phyloP scores from a whole-genome alignment of 2,113 vertebrate species.

The Zosterops hypoxanthus region DNA sequence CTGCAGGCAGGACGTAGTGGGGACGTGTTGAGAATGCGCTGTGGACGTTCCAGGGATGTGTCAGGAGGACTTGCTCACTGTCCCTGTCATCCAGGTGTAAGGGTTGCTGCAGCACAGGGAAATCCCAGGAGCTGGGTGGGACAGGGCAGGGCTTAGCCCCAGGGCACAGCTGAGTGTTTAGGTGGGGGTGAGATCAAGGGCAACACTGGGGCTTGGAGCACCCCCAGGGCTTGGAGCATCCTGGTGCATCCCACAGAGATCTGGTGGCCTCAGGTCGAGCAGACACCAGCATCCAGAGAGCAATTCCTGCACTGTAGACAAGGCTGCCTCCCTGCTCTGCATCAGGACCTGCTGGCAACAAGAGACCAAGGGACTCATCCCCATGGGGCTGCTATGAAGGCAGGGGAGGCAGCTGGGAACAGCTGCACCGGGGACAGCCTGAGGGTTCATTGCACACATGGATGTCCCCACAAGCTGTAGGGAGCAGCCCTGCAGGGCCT shows the following conservation, averaged over 20 bases:
- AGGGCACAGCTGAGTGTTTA: not conserved
- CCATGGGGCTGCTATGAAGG: not conserved
- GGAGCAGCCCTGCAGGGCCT: not conserved
- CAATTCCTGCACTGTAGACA: not conserved
- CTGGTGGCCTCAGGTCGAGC: accelerated
- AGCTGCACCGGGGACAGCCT: not conserved
- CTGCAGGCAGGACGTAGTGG: not conserved
- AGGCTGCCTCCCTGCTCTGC: not conserved
- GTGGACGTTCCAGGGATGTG: not conserved
- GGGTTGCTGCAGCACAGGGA: not conserved
- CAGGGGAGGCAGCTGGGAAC: not conserved
- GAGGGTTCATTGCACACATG: accelerated
- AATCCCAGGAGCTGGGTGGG: not conserved
- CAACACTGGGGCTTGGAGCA: not conserved
- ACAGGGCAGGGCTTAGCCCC: not conserved
- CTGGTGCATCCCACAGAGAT: accelerated
- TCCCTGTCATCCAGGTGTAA: not conserved
- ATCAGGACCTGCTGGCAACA: not conserved
- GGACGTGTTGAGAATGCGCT: not conserved
- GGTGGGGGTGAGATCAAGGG: accelerated
- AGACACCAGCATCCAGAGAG: not conserved
- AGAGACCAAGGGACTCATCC: not conserved
- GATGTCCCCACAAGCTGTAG: not conserved
- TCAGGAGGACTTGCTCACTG: not conserved
- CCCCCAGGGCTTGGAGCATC: not conserved